phyloP scores from a whole-genome alignment of 2,797 vertebrate genomes.

The Intellagama lesueurii region DNA sequence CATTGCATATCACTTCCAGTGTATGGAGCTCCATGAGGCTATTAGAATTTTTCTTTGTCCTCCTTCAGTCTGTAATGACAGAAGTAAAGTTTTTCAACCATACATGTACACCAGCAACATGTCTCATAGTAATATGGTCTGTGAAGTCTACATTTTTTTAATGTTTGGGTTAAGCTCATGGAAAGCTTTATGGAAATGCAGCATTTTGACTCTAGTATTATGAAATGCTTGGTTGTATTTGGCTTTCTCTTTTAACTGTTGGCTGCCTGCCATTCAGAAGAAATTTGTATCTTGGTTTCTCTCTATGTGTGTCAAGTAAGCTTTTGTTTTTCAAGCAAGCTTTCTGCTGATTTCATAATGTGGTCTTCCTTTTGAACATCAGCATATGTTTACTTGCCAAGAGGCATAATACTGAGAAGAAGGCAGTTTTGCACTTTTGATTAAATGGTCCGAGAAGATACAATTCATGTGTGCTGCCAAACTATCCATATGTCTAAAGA shows the following conservation, averaged over 20 bases:
- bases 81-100: conserved; percentile 31
- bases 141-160: conserved; percentile 15
- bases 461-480: conserved; percentile 21
- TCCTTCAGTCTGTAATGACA: conserved; percentile 35
- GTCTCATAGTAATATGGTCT: conserved; percentile 43
- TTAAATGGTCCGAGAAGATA: not conserved
- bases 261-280: conserved; percentile 39
- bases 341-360: conserved; percentile 26
- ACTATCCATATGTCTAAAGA: conserved; percentile 21
- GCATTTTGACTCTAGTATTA: conserved; percentile 59
- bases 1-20: not conserved
- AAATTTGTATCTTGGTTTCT: conserved; percentile 9
- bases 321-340: conserved; percentile 54
- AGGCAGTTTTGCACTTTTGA: not conserved
- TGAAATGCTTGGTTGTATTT: conserved; percentile 31
- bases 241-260: conserved; percentile 27
- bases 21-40: not conserved
- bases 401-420: conserved; percentile 32
- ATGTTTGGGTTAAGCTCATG: conserved; percentile 33
- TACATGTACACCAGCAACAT: conserved; percentile 46
- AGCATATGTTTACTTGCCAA: conserved; percentile 26
- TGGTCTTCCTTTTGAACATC: conserved; percentile 44
- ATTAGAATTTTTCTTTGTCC: not conserved
- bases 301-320: conserved; percentile 2
- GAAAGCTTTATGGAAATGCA: conserved; percentile 60